Evolutionary conservation across 35 echinoderm and acorn worm genomes (phyloP).

Genomic region (Lytechinus variegatus): DNA sequence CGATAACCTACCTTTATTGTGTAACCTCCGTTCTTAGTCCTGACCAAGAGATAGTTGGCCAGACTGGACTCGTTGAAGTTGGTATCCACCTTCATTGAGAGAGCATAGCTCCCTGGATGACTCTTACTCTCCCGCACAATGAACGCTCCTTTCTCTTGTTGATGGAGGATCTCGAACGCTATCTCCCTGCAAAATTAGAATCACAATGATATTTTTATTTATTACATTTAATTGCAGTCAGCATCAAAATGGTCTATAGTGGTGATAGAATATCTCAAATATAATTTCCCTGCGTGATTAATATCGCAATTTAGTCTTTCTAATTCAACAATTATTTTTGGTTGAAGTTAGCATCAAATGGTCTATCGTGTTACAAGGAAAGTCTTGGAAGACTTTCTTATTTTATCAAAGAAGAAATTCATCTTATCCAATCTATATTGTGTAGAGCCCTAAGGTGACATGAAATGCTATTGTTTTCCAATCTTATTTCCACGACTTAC

Average conservation of each 20-base stretch:
- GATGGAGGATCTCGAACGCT: conserved; percentile 88
- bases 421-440: no score
- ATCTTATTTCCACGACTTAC: no score
- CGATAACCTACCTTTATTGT: conserved; percentile 80
- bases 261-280: no score
- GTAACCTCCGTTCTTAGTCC: conserved; percentile 86
- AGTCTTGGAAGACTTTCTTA: no score
- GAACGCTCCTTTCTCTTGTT: conserved; percentile 91
- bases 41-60: conserved; percentile 92
- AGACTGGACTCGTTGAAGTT: conserved; percentile 83
- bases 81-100: conserved; percentile 92
- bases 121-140: conserved; percentile 96
- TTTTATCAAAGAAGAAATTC: no score
- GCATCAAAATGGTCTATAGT: no score
- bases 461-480: no score
- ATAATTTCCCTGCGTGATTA: background rate
- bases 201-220: background rate
- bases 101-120: conserved; percentile 91
- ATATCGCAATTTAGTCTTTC: background rate
- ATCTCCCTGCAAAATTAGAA: conserved; percentile 71
- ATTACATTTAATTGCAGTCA: background rate
- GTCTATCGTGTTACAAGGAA: no score
- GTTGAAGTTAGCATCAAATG: no score
- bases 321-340: no score
- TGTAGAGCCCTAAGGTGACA: no score